These are phyloP conservation scores for Oeneis ivallda DNA, from an alignment of 2,888 invertebrate genomes.

Conservation along the genomic window DNA sequence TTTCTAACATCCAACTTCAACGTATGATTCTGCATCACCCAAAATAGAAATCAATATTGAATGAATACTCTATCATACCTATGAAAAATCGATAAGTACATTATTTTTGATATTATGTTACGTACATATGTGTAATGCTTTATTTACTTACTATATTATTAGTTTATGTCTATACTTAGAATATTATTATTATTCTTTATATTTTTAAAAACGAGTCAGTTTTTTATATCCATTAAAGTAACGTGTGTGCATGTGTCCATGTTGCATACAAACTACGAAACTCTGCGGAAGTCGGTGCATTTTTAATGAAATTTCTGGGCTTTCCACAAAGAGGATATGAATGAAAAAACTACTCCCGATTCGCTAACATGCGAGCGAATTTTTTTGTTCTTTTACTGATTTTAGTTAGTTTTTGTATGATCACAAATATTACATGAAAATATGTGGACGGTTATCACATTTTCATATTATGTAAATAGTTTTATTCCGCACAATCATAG, in stretches of 20 bases:
- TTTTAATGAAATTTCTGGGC: constrained; percentile 73
- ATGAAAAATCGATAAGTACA: no score
- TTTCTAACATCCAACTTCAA: no score
- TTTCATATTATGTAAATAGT: neutral
- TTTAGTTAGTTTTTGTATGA: constrained; percentile 22
- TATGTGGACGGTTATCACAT: neutral
- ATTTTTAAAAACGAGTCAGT: constrained; percentile 25
- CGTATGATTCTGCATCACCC: no score
- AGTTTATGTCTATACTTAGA: neutral
- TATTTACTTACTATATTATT: neutral
- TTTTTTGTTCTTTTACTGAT: constrained; percentile 16
- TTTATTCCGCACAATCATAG: no score
- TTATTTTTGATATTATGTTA: no score
- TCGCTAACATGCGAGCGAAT: constrained; percentile 50
- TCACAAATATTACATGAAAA: constrained; percentile 2
- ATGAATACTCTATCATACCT: no score
- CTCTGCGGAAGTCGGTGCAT: constrained; percentile 49
- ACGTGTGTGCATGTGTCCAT: constrained; percentile 38
- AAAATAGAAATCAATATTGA: no score
- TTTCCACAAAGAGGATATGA: constrained; percentile 67
- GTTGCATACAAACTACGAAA: constrained; percentile 44
- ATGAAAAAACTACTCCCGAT: constrained; percentile 61
- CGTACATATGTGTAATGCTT: no score
- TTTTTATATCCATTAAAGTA: constrained; percentile 45
- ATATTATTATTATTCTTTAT: no score